A percentile compares a stretch with the other conserved stretches of the same genome.
Evolutionary conservation across 2,113 vertebrate species (phyloP).

Genomic region (Narcine bancroftii): DNA sequence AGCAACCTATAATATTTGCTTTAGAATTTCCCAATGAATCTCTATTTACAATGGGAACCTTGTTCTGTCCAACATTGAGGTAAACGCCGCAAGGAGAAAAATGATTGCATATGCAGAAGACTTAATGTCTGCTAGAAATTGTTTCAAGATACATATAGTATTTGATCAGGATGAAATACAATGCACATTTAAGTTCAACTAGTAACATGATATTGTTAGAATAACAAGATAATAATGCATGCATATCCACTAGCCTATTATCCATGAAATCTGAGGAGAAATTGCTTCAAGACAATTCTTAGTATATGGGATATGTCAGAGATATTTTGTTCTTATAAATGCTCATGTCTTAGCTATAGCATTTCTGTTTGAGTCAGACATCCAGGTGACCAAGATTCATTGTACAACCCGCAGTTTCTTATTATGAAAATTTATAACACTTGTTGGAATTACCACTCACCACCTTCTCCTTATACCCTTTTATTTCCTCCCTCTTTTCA

Average conservation of each 20-base stretch:
- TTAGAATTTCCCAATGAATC: neutral
- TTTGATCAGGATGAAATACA: neutral
- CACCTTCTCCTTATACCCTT: neutral
- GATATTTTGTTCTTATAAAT: neutral
- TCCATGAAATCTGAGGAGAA: neutral
- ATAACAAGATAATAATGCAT: neutral
- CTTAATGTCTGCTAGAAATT: neutral
- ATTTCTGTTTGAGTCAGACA: neutral
- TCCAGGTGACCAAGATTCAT: neutral
- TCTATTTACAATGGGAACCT: neutral
- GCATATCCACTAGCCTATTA: neutral
- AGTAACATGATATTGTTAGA: neutral
- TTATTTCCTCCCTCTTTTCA: neutral
- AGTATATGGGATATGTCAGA: neutral
- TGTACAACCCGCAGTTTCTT: neutral
- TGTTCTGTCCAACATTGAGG: neutral
- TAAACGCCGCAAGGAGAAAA: neutral
- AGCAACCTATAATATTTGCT: neutral
- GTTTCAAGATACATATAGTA: neutral
- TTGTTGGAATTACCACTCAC: neutral
- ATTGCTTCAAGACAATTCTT: neutral
- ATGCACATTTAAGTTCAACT: constrained; percentile 10
- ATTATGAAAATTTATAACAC: neutral
- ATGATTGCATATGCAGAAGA: neutral
- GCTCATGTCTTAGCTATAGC: neutral